Evolutionary conservation across 2,888 invertebrate genomes (phyloP), one percentile per base, ranked within the genome.

Genomic region (Hesperia comma): DNA sequence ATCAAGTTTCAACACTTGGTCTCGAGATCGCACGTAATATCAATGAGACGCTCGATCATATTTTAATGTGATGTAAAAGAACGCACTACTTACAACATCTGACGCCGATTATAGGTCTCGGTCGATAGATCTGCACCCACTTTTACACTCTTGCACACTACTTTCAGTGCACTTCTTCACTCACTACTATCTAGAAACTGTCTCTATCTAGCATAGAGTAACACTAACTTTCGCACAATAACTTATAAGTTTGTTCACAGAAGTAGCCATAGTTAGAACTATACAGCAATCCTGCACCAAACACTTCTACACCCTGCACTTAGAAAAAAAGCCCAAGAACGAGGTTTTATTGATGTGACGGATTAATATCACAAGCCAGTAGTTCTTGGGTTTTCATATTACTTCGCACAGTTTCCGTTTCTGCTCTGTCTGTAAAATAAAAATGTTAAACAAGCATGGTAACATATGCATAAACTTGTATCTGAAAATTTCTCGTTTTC

Each of bases 151-250:
- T 84, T 75, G 80, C 77, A 82, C 91, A 91, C 88, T 75, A 84
- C 80, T 86, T 89, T 85, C 85, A 79, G 83, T 87, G 90, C 88
- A 89, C 86, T 82, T 84, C 77, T 85, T 85, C 79, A 85, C 81
- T 80, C 79, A 82, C 81, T 75, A 77, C 84, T 85, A 79, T 80
- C 80, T 89, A 89, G 88, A 80, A 79, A 75, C 83, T 88, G 69
- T 86, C 85, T 90, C 89, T 90, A 85, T 86, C 84, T 91, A 89
- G 86, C 70, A 88, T 89, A 90, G 87, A 88, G 86, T 77, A 71
- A 86, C 84, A 86, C 85, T 71, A 77, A 84, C 78, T 81, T 81
- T 80, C 89, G 91, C 90, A 90, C 89, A 85, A 81, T 63, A 64
- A 82, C 80, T 79, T 83, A 75, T 86, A 86, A 87, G 81, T 88